Percentiles rank a stretch among this genome's conserved stretches.
Conservation (phyloP, 1,140 invertebrate species). For the Triops longicaudatus region DNA sequence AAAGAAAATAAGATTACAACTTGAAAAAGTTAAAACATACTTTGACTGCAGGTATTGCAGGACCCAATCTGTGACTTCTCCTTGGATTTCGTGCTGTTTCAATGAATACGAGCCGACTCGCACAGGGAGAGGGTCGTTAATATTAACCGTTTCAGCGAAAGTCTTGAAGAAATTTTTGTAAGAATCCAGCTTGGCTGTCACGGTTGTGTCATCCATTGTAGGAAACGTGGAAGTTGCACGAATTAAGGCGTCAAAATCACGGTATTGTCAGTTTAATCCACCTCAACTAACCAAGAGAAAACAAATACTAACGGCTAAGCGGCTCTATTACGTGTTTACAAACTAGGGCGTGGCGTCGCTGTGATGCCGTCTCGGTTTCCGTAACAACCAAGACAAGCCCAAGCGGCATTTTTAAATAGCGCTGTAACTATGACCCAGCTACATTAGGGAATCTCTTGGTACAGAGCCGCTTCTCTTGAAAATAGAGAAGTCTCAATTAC, state of each 20-base stretch:
- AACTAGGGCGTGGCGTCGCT: neutral
- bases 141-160: conserved; percentile 55
- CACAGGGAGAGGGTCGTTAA: conserved; percentile 62
- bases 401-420: neutral
- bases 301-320: neutral
- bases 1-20: no score
- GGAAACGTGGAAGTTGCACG: neutral
- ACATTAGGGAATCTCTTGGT: no score
- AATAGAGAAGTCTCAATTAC: no score
- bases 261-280: neutral
- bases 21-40: conserved; percentile 47
- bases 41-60: conserved; percentile 65
- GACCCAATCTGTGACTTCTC: conserved; percentile 65
- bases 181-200: conserved; percentile 28
- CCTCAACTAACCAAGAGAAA: neutral
- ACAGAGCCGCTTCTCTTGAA: no score
- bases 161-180: conserved; percentile 60
- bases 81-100: conserved; percentile 56
- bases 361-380: neutral
- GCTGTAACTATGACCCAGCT: no score
- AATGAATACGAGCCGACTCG: conserved; percentile 58
- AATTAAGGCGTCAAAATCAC: conserved; percentile 16
- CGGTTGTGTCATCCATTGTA: conserved; percentile 4
- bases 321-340: conserved; percentile 11
- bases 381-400: neutral